Conservation (phyloP, 2,797 vertebrate genomes). For the Spinibarbus caldwelli region DNA sequence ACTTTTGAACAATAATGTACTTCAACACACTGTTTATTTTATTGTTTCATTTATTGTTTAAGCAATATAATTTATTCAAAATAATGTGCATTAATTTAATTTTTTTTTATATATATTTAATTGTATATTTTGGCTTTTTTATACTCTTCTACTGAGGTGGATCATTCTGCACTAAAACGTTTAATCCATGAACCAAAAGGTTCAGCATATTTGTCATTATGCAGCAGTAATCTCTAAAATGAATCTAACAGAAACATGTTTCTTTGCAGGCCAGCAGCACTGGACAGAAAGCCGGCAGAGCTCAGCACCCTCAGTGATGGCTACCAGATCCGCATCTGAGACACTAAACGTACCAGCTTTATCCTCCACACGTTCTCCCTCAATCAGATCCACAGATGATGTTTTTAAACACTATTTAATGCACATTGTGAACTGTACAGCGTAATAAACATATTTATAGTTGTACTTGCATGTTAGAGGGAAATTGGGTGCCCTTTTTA, state of each 20-base stretch:
- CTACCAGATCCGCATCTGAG: conserved; percentile 95
- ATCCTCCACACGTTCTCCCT: neutral
- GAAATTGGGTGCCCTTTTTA: neutral
- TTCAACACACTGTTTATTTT: too few species aligned
- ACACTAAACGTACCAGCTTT: conserved; percentile 31
- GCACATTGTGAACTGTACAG: conserved; percentile 57
- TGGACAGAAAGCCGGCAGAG: conserved; percentile 87
- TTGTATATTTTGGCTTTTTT: neutral
- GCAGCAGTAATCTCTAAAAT: conserved; percentile 1
- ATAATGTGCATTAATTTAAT: too few species aligned
- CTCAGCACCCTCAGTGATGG: conserved; percentile 90
- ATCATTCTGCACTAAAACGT: neutral
- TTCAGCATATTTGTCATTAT: neutral
- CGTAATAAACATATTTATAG: conserved; percentile 9
- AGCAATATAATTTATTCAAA: too few species aligned
- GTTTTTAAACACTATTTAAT: conserved; percentile 65
- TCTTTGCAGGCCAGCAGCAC: conserved; percentile 81
- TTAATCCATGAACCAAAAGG: neutral
- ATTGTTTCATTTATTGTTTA: too few species aligned
- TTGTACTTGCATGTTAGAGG: neutral
- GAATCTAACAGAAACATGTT: conserved; percentile 9
- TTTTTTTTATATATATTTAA: neutral
- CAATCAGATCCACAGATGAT: conserved; percentile 54
- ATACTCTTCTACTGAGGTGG: neutral
- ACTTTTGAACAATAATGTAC: too few species aligned